Evolutionary conservation across 2,888 invertebrate genomes (phyloP).

Genomic region (Teleogryllus oceanicus): DNA sequence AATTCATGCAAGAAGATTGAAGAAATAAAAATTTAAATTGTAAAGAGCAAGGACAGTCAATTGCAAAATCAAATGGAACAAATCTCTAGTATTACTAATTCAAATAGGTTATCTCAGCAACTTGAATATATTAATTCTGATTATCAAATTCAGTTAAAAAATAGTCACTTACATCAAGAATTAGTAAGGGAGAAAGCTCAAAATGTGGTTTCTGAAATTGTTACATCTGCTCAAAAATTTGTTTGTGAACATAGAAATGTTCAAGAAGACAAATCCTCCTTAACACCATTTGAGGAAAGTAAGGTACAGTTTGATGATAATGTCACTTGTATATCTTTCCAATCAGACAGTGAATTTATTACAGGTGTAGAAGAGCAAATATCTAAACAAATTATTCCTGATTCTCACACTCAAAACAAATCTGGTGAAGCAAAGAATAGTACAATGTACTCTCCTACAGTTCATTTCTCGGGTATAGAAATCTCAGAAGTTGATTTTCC

Average conservation of each 20-base stretch:
- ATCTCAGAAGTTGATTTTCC: neutral
- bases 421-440: neutral
- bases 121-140: slow-evolving; percentile 4
- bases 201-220: slow-evolving; percentile 45
- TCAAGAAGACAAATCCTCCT: neutral
- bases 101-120: neutral
- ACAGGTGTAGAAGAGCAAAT: neutral
- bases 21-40: slow-evolving; percentile 41
- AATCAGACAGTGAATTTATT: neutral
- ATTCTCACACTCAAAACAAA: neutral
- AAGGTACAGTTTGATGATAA: neutral
- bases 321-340: neutral
- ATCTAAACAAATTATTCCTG: neutral
- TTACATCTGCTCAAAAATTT: slow-evolving; percentile 42
- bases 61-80: slow-evolving; percentile 22
- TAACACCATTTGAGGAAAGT: neutral
- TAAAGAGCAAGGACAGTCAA: slow-evolving; percentile 23
- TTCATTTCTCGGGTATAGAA: neutral
- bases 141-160: slow-evolving; percentile 25
- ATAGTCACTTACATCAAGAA: slow-evolving; percentile 42
- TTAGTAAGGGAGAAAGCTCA: slow-evolving; percentile 37
- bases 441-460: neutral
- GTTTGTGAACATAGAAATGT: neutral
- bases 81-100: neutral
- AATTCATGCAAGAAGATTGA: slow-evolving; percentile 48